phyloP scores from a whole-genome alignment of 2,113 vertebrate species.

The Paramormyrops kingsleyae region DNA sequence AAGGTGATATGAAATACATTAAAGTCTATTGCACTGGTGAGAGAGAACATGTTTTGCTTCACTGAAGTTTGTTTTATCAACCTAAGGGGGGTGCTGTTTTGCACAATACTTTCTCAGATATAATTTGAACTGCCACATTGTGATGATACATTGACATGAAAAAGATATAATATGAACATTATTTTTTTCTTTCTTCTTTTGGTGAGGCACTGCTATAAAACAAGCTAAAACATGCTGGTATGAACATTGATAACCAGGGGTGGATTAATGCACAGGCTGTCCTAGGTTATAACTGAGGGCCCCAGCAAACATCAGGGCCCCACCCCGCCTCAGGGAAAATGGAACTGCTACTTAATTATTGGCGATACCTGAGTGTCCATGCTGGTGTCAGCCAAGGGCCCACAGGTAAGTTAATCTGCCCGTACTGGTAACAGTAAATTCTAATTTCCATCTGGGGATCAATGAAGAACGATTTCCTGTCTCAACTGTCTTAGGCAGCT shows the following conservation, averaged over 20 bases:
- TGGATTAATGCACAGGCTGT: background rate
- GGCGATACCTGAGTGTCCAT: background rate
- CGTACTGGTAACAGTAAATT: background rate
- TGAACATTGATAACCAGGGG: background rate
- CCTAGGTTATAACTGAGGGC: too few relatives aligned
- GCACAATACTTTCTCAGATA: too few relatives aligned
- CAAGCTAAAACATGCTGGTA: background rate
- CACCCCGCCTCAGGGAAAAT: background rate
- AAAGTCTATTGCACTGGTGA: too few relatives aligned
- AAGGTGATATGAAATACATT: too few relatives aligned
- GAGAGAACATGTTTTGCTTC: too few relatives aligned
- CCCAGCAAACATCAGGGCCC: too few relatives aligned
- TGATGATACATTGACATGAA: too few relatives aligned
- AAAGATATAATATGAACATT: background rate
- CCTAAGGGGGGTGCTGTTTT: too few relatives aligned
- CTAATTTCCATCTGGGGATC: background rate
- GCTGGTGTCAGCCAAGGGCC: background rate
- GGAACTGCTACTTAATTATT: background rate
- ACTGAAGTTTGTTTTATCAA: too few relatives aligned
- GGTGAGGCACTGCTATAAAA: background rate
- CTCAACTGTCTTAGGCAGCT: background rate
- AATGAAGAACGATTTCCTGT: background rate
- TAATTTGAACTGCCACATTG: too few relatives aligned
- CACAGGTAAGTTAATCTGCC: background rate
- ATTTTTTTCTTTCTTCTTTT: background rate